phyloP scores from a whole-genome alignment of 2,797 vertebrate genomes.

The Graptemys geographica region DNA sequence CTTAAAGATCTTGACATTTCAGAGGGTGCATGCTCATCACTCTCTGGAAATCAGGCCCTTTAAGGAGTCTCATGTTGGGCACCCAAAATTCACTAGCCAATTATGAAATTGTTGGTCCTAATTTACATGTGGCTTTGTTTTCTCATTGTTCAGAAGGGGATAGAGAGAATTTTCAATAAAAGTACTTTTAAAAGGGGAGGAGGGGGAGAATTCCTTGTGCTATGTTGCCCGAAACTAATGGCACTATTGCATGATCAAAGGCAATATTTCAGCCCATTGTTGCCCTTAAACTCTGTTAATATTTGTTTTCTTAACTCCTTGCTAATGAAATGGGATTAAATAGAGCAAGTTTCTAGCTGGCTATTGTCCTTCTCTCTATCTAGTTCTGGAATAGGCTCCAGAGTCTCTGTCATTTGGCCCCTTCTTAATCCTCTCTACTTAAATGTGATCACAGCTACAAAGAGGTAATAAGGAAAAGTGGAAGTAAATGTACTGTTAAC shows the following conservation, averaged over 20 bases:
- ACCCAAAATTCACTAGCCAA: not conserved
- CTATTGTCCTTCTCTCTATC: not conserved
- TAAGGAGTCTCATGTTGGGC: not conserved
- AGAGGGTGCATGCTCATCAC: not conserved
- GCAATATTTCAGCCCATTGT: not conserved
- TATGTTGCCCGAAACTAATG: fast-evolving
- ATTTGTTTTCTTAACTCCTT: not conserved
- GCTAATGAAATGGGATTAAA: not conserved
- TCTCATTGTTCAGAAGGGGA: not conserved
- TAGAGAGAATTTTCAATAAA: not conserved
- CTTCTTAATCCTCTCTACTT: not conserved
- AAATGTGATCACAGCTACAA: not conserved
- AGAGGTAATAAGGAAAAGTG: not conserved
- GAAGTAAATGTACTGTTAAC: not conserved
- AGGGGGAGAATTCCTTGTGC: not conserved
- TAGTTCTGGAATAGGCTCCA: not conserved
- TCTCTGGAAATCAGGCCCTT: not conserved
- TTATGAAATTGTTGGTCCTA: not conserved
- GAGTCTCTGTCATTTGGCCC: not conserved
- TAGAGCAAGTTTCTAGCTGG: not conserved
- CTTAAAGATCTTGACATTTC: not conserved
- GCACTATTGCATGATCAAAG: not conserved
- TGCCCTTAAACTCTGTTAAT: not conserved
- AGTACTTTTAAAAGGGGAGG: not conserved
- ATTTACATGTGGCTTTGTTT: not conserved